A percentile compares a stretch with the other conserved stretches of the same genome.
Conservation (phyloP, 2,888 invertebrate species). For the Aspidapion aeneum region DNA sequence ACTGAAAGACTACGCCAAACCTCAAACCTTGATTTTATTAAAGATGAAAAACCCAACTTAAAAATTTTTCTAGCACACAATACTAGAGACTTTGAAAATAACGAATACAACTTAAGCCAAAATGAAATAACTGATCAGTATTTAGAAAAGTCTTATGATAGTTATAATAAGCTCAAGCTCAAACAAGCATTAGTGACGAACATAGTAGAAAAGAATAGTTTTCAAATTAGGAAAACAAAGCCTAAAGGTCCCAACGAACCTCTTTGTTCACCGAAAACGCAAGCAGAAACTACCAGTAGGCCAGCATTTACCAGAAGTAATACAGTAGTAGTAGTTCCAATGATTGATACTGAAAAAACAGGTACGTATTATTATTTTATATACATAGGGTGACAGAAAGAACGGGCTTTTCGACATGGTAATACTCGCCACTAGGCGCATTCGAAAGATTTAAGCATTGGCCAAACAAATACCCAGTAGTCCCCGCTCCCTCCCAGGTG, state of each 20-base stretch:
- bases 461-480: too few relatives aligned
- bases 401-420: too few relatives aligned
- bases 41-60: slow-evolving; percentile 51
- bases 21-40: slow-evolving; percentile 20
- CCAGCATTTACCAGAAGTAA: slow-evolving; percentile 24
- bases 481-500: too few relatives aligned
- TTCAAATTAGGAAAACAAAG: slow-evolving; percentile 28
- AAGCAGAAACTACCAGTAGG: slow-evolving; percentile 7
- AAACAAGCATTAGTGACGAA: slow-evolving; percentile 29
- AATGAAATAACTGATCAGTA: not conserved
- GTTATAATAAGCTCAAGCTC: slow-evolving; percentile 25
- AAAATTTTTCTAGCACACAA: slow-evolving; percentile 58
- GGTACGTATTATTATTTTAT: slow-evolving; percentile 6
- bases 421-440: too few relatives aligned
- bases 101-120: slow-evolving; percentile 14
- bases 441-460: too few relatives aligned
- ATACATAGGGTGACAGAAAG: too few relatives aligned
- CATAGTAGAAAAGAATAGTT: slow-evolving; percentile 23
- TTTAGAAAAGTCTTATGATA: slow-evolving; percentile 12
- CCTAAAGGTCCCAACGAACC: slow-evolving; percentile 6
- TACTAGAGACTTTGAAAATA: slow-evolving; percentile 34
- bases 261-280: slow-evolving; percentile 15
- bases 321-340: slow-evolving; percentile 38
- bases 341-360: slow-evolving; percentile 31
- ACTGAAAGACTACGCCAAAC: slow-evolving; percentile 36